Percentiles rank a stretch among this genome's conserved stretches.
Conservation (phyloP, 1,140 invertebrate genomes). For the Teleogryllus occipitalis region DNA sequence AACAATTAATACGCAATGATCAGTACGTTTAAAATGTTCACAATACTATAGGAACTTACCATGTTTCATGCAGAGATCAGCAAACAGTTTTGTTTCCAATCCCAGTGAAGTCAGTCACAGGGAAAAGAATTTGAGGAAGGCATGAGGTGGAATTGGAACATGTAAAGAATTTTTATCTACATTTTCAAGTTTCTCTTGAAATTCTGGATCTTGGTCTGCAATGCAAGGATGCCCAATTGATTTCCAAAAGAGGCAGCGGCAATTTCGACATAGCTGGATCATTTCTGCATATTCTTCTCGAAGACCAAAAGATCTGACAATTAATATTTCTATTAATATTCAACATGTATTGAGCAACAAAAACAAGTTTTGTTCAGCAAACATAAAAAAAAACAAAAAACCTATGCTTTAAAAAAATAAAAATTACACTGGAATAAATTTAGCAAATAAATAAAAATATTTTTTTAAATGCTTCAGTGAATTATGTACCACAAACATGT, state of each 20-base stretch:
- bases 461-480: too few species aligned
- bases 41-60: not conserved
- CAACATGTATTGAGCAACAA: not conserved
- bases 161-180: conserved; percentile 70
- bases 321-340: not conserved
- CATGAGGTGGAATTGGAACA: conserved; percentile 75
- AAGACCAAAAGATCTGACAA: conserved; percentile 69
- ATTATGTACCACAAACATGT: too few species aligned
- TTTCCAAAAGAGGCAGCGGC: conserved; percentile 94
- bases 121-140: conserved; percentile 86
- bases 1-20: too few species aligned
- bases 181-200: conserved; percentile 64
- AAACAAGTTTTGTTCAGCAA: not conserved
- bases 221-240: conserved; percentile 85
- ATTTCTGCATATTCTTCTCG: conserved; percentile 93
- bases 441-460: too few species aligned
- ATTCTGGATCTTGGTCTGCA: conserved; percentile 71
- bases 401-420: too few species aligned
- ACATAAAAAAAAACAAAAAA: too few species aligned
- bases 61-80: not conserved
- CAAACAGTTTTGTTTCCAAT: not conserved
- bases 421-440: too few species aligned
- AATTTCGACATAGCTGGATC: conserved; percentile 87
- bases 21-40: too few species aligned
- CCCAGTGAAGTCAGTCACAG: conserved; percentile 44